Evolutionary conservation across 1,140 invertebrate genomes (phyloP), one percentile per base, ranked within the genome.

Genomic region (Brachionus asplanchnoidis): DNA sequence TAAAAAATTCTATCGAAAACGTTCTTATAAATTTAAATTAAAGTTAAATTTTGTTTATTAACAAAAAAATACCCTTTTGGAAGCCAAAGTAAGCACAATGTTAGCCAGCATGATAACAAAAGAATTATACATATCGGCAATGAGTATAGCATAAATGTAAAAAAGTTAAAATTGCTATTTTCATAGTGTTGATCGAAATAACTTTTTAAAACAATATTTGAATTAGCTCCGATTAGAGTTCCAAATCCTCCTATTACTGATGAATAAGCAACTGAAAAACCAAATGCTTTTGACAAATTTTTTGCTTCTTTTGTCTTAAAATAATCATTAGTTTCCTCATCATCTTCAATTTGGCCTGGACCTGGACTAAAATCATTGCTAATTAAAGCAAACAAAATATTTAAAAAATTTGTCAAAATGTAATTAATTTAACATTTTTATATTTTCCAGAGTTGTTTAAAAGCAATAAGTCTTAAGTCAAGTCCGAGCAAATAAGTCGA

Each of bases 171-270:
- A 20, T 28, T 28, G 7, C 26, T 28, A 9, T 75, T 12, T 20
- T 11, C 8, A 60, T 42, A 75, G 14, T 36, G 6, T 20, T 50
- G 89, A 84, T 94, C 93, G 82, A 92, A 92, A 80, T 93, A 92
- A 11, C 93, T 94, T 88, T 94, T 95, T 85, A 95, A 93, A 0
- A 95, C 94, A 11, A 96, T 91, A 90, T 97, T 97, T 23, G 95
- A 95, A 6, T 93, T 94, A 0, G 95, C 95, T 3, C 95, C 95
- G 3, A 95, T 95, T 2, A 97, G 89, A 0, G 94, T 95, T 0
- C 94, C 94, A 60, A 93, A 94, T 3, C 95, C 95, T 4, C 95
- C 95, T 42, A 95, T 88, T 85, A 91, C 92, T 6, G 95, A 92
- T 0, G 95, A 92, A 87, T 95, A 96, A 1, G 94, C 94, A 32